These are phyloP conservation scores for Myathropa florea DNA, from an alignment of 2,888 invertebrate genomes.

Conservation along the genomic window DNA sequence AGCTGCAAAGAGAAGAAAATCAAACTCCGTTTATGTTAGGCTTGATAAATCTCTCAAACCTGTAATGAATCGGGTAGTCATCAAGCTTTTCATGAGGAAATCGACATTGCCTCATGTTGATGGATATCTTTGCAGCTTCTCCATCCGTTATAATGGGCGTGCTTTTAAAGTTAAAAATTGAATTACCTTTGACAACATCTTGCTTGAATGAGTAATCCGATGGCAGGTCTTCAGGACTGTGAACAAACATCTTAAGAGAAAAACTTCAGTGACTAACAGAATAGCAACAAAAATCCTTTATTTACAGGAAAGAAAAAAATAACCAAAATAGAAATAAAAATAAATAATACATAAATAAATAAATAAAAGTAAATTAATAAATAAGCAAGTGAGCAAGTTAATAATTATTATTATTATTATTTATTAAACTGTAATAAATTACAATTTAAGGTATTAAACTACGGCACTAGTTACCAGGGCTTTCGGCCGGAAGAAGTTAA, in stretches of 20 bases:
- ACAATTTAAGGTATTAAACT: too few relatives aligned
- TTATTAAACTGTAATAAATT: too few relatives aligned
- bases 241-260: constrained; percentile 30
- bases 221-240: constrained; percentile 49
- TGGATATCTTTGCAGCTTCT: constrained; percentile 30
- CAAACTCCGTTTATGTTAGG: neutral
- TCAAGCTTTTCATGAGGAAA: constrained; percentile 66
- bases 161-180: neutral
- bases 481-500: too few relatives aligned
- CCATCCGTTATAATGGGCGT: constrained; percentile 9
- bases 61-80: constrained; percentile 62
- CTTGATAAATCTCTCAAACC: constrained; percentile 7
- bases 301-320: too few relatives aligned
- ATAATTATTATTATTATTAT: too few relatives aligned
- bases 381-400: too few relatives aligned
- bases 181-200: neutral
- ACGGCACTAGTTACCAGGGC: too few relatives aligned
- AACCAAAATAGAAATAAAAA: too few relatives aligned
- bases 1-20: constrained; percentile 24
- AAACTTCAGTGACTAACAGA: neutral
- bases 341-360: too few relatives aligned
- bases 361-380: too few relatives aligned
- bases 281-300: too few relatives aligned
- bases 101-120: constrained; percentile 60
- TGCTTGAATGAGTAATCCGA: constrained; percentile 19